These are phyloP conservation scores for Uropetala carovei DNA, from an alignment of 2,888 invertebrate genomes.

Conservation along the genomic window DNA sequence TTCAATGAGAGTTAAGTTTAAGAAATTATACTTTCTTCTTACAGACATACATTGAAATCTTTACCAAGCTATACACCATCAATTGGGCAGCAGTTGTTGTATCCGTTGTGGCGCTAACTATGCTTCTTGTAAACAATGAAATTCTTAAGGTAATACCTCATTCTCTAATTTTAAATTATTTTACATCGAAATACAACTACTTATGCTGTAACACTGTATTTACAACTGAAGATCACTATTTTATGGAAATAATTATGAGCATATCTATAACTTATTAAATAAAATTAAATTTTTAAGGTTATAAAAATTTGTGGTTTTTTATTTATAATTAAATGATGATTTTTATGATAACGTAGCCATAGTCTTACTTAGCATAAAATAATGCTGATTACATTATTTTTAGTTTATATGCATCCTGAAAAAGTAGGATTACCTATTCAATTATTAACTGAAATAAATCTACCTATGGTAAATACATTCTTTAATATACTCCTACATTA, in stretches of 20 bases:
- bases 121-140: constrained; percentile 82
- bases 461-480: too few relatives aligned
- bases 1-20: constrained; percentile 14
- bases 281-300: too few relatives aligned
- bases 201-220: not conserved
- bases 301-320: too few relatives aligned
- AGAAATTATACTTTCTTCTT: constrained; percentile 70
- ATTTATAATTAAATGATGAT: too few relatives aligned
- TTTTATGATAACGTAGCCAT: too few relatives aligned
- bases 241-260: not conserved
- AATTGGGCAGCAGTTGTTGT: constrained; percentile 81
- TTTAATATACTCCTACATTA: too few relatives aligned
- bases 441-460: too few relatives aligned
- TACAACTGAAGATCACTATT: not conserved
- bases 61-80: constrained; percentile 76
- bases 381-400: too few relatives aligned
- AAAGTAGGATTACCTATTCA: too few relatives aligned
- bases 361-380: too few relatives aligned
- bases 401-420: too few relatives aligned
- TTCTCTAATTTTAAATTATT: not conserved
- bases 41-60: constrained; percentile 80
- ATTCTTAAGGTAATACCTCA: constrained; percentile 78
- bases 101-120: constrained; percentile 79
- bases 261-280: not conserved
- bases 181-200: not conserved